A percentile compares a stretch with the other conserved stretches of the same genome.
phyloP scores from a whole-genome alignment of 2,888 invertebrate genomes.

The Pyralis farinalis region DNA sequence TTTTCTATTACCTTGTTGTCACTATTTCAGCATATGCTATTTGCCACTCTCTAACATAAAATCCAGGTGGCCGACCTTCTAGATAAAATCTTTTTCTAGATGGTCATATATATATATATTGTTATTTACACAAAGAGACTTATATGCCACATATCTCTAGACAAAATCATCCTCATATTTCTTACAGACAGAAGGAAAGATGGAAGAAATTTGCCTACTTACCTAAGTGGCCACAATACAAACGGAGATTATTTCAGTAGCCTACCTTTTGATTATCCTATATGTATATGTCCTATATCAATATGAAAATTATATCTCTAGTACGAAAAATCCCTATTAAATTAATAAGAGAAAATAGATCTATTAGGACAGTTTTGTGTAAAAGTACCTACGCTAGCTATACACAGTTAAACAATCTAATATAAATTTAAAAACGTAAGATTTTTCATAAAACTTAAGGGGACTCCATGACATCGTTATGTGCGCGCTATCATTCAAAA shows the following conservation, averaged over 20 bases:
- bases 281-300: no score
- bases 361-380: no score
- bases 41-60: constrained; percentile 12
- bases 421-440: no score
- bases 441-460: no score
- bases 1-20: no score
- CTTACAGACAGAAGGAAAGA: no score
- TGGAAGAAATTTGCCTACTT: background rate
- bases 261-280: background rate
- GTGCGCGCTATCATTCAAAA: no score
- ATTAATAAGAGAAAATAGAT: background rate
- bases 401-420: no score
- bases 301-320: no score
- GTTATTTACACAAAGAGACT: background rate
- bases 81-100: constrained; percentile 44
- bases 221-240: background rate
- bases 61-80: constrained; percentile 52
- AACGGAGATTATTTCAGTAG: background rate
- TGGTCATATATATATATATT: constrained; percentile 36
- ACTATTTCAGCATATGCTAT: background rate
- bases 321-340: background rate
- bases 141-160: background rate
- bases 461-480: no score
- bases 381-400: no score
- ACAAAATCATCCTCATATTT: no score